Percentiles rank a stretch among this genome's conserved stretches.
phyloP scores from a whole-genome alignment of 2,888 invertebrate genomes.

The Cartodere bifasciata region DNA sequence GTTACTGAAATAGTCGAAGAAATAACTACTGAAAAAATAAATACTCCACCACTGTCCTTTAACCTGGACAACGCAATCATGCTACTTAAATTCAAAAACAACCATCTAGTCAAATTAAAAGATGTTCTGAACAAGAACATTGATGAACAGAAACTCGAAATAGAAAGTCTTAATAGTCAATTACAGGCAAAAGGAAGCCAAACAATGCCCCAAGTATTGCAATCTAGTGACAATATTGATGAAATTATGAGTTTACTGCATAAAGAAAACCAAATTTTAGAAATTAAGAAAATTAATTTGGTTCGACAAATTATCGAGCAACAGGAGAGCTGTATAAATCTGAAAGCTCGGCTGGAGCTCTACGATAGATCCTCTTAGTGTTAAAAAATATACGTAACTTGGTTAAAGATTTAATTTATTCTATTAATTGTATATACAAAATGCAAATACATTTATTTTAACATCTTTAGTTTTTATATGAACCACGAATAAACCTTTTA shows the following conservation, averaged over 20 bases:
- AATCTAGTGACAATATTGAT: conserved; percentile 24
- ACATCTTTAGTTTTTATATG: too few species aligned
- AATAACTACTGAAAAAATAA: neutral
- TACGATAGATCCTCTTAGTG: too few species aligned
- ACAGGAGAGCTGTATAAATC: conserved; percentile 32
- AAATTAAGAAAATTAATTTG: conserved; percentile 34
- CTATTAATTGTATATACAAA: too few species aligned
- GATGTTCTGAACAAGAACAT: conserved; percentile 56
- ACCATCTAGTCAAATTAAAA: conserved; percentile 53
- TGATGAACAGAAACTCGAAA: conserved; percentile 59
- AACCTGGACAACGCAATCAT: conserved; percentile 21
- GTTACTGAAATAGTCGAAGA: conserved; percentile 5
- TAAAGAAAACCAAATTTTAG: conserved; percentile 34
- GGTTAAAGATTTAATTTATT: too few species aligned
- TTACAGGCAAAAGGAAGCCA: conserved; percentile 14
- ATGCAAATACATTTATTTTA: too few species aligned
- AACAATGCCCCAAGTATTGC: conserved; percentile 11
- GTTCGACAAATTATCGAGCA: conserved; percentile 35
- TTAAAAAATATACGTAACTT: too few species aligned
- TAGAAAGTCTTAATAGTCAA: conserved; percentile 31
- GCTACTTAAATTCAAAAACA: conserved; percentile 51
- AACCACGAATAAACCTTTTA: too few species aligned
- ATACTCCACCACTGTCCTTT: conserved; percentile 3
- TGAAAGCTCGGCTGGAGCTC: conserved; percentile 21
- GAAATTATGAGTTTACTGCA: conserved; percentile 30